Base-by-base conservation (phyloP, 1,140 invertebrate species). In the Zaprionus lachaisei region DNA sequence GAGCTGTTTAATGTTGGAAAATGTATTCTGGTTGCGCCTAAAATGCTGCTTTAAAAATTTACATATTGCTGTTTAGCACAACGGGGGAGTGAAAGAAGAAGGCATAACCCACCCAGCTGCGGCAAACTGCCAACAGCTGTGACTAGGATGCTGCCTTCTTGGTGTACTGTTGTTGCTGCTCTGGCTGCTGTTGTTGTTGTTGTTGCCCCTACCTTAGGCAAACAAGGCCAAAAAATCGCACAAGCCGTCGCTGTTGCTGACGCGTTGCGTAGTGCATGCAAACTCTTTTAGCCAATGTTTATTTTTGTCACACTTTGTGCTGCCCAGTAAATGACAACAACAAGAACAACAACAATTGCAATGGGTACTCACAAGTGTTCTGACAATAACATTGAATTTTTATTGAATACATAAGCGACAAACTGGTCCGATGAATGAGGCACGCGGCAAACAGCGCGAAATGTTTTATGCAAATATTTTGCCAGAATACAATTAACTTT, bases 351-450 rank as follows among this genome's bases (percentile, higher is more conserved):
- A 62, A 28, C 47, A 57, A 56, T 44, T 20, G 22, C 49, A 17
- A 11, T 56, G 56, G 26, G 31, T 24, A 38, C 62, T 67, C 66
- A 26, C 72, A 74, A 74, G 72, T 61, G 47, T 44, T 31, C 15
- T 72, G 75, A 67, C 67, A 83, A 81, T 83, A 83, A 81, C 80
- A 83, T 81, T 83, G 79, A 75, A 83, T 75, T 74, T 75, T 79
- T 81, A 81, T 78, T 65, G 72, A 58, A 72, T 65, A 57, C 72
- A 64, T 67, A 56, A 75, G 49, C 31, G 66, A 63, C 38, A 60
- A 72, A 67, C 38, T 41, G 55, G 62, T 44, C 49, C 57, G 17
- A 4, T 20, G 11, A 64, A 56, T 17, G 28, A 41, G 14, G 31
- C 41, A 47, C n/a, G 44, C 9, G 20, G 47, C n/a, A 56, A 57